Base-by-base conservation (phyloP, 64 coral and sea anemone genomes). In the Astreopora myriophthalma region DNA sequence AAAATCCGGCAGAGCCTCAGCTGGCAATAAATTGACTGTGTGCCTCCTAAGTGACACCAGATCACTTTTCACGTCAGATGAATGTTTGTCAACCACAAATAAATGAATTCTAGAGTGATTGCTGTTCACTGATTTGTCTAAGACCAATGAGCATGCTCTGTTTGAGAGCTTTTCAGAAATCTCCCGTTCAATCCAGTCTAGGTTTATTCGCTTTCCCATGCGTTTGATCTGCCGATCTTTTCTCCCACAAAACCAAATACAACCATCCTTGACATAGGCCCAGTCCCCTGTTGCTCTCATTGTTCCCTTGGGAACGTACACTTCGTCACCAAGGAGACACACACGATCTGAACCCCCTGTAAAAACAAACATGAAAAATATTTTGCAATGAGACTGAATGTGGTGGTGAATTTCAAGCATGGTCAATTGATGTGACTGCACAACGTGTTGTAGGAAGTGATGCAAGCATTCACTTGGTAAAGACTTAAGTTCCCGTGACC, bases 171-270 rank as follows among this genome's bases (percentile, higher is more conserved):
- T 13, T 76, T 29, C 35, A 37, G 85, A 68, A 75, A 98, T 88
- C 12, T 73, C 60, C 6, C 78, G 85, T 49, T 98, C 96, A 44
- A 98, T 22, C 69, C 76, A 79, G 28, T 83, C 75, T 30, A 98
- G 58, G 35, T 94, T 98, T 58, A 95, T 87, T 40, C 77, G 39
- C 63, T 92, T 87, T 0, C 93, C 89, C n/a, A 85, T 71, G 27
- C 96, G 51, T 29, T 98, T 98, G n/a, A 98, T 92, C 30, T 93
- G 93, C 65, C 93, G 69, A 51, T 98, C 90, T 27, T 17, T 93
- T 16, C 96, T 93, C n/a, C 96, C 96, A 40, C 86, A 51, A 73
- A 81, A 98, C 90, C 96, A 89, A 28, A 98, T 86, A 17, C 39
- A 74, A 9, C 42, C 14, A 35, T 90, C 68, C 22, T 90, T 90